Evolutionary conservation across 2,797 vertebrate genomes (phyloP).

Genomic region (Sylvilagus floridanus): DNA sequence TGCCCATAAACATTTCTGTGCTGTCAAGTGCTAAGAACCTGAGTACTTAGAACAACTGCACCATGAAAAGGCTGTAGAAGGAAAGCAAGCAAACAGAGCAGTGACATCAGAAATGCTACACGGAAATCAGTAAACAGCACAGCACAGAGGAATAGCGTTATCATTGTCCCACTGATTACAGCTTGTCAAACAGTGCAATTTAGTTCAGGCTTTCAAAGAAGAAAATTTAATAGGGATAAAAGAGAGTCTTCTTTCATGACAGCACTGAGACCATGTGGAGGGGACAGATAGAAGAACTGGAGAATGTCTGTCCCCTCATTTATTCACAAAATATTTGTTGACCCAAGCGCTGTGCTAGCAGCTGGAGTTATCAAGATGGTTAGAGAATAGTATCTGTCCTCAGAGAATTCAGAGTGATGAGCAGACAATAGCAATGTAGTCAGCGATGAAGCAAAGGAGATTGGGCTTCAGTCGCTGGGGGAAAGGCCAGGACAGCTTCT

Average conservation of each 20-base stretch:
- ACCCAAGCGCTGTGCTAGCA: not conserved
- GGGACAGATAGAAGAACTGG: not conserved
- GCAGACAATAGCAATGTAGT: not conserved
- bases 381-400: not conserved
- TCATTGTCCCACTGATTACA: not conserved
- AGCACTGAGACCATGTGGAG: not conserved
- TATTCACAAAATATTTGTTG: constrained; percentile 18
- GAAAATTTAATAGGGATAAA: not conserved
- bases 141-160: not conserved
- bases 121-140: not conserved
- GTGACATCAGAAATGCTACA: not conserved
- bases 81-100: not conserved
- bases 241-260: not conserved
- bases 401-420: not conserved
- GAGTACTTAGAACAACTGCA: not conserved
- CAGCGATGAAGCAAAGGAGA: not conserved
- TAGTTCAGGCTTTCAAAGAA: not conserved
- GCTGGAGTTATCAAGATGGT: not conserved
- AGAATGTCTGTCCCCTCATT: not conserved
- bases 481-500: not conserved
- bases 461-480: rapidly evolving
- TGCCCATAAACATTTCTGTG: not conserved
- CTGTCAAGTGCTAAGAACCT: constrained; percentile 5
- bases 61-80: not conserved
- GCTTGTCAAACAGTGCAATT: not conserved